Evolutionary conservation across 2,113 vertebrate species (phyloP).

Genomic region (Oxyura jamaicensis): DNA sequence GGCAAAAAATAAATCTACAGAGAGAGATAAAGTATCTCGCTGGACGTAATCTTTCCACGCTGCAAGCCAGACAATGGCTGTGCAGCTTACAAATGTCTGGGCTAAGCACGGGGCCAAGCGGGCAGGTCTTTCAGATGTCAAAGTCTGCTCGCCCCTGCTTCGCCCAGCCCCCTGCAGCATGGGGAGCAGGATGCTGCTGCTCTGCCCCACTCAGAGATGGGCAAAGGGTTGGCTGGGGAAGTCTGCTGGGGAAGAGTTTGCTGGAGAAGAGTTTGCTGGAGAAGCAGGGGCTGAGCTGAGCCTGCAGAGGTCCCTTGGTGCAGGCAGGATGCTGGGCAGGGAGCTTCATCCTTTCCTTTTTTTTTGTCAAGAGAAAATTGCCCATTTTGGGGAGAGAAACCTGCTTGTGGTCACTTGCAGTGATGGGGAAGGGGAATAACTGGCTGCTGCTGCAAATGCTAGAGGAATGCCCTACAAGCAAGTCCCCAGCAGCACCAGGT

Average conservation of each 20-base stretch:
- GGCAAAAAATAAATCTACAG: conserved; percentile 61
- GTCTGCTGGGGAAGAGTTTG: not conserved
- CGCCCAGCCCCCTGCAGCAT: not conserved
- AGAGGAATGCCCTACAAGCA: not conserved
- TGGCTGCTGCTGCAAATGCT: not conserved
- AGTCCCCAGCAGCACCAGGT: not conserved
- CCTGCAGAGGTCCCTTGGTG: no score
- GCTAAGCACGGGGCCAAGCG: conserved; percentile 7
- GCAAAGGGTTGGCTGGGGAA: not conserved
- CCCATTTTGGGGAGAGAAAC: not conserved
- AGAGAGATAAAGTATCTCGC: conserved; percentile 70
- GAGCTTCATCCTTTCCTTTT: not conserved
- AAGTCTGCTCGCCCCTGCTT: not conserved
- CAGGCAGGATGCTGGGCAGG: not conserved
- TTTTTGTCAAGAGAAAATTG: not conserved
- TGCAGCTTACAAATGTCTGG: conserved; percentile 56
- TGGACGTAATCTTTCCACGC: conserved; percentile 54
- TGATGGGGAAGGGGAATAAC: not conserved
- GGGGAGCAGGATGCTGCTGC: not conserved
- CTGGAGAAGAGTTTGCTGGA: not conserved
- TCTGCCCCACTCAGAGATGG: not conserved
- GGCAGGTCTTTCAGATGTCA: not conserved
- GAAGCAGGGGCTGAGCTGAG: not conserved
- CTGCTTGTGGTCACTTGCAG: not conserved
- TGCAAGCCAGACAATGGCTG: conserved; percentile 59